Evolutionary conservation across 2,113 vertebrate genomes (phyloP), one percentile per base, ranked within the genome.

Genomic region (Varanus salvator): DNA sequence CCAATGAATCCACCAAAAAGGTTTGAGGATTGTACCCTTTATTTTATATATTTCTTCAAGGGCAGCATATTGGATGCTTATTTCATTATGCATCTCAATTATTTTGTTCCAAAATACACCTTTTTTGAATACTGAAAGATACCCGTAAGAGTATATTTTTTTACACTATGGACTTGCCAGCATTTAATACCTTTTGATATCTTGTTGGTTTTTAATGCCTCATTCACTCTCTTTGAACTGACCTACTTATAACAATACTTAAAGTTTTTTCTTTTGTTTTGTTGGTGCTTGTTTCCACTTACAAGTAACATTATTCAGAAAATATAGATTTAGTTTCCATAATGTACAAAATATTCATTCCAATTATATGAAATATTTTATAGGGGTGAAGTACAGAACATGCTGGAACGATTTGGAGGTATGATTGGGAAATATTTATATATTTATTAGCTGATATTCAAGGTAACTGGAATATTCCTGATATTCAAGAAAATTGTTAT

Each of bases 341-440:
- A 90, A 23, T 87, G 38, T 92, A 74, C 23, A 71, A 90, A 94
- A 92, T 14, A 90, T 74, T 85, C 90, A 84, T 77, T 88, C 83
- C 86, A 77, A 80, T 84, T 92, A 91, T 69, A 21, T 88, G 12
- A 76, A 76, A 34, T 93, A 0, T 96, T 93, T 97, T 95, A 12
- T 92, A 98, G 98, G 90, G 98, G 97, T 92, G 98, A 99, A 95
- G 98, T 99, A 27, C 98, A 98, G 81, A 97, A 96, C 87, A 99
- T 99, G 98, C 90, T 99, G 96, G 98, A 98, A 97, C 97, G 95
- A 95, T 98, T 99, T 95, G 98, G 98, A 97, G 98, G 99, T 98
- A 96, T 95, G 97, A 92, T 57, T 94, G 84, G 68, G 91, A 54
- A 66, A 90, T 17, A 64, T 71, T 91, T 52, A 9, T 19, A 31